Base-by-base conservation (phyloP, 37 sponge, comb jelly and placozoan species). In the Haliclona indistincta region DNA sequence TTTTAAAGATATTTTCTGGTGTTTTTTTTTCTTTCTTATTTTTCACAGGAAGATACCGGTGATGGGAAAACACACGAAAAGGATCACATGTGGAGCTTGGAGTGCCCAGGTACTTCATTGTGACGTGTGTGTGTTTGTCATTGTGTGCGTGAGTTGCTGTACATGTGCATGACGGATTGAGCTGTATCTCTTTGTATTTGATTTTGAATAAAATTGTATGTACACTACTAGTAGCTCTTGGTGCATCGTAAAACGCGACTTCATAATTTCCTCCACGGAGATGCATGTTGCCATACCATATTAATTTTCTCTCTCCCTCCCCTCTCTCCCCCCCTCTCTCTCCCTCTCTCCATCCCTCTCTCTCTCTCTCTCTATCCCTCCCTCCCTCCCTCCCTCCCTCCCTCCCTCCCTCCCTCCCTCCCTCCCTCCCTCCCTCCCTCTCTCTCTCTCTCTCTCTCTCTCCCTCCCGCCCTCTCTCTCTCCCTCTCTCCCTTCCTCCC, bases 21-120 rank as follows among this genome's bases (percentile, higher is more conserved):
- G 3, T 53, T 63, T 41, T 38, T 47, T 4, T 71, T 3, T 54
- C 1, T 66, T 19, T 29, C 43, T 7, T 30, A 51, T 25, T 76
- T 23, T 28, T 37, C 70, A 17, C 41, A 88, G 85, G 67, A 89
- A 95, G 76, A 65, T 90, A 3, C 99, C 93, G 0, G 80, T 98
- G 43, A 56, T 95, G n/a, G 99, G 99, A 0, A 98, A 98, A 64
- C 99, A 98, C 86, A 83, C 87, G 23, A 98, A 92, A 80, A 77
- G 66, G 44, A 94, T 94, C 15, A 74, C 84, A 0, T 91, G 92
- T 82, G 98, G 92, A 52, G 85, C 89, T 20, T 97, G 98, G 98
- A 97, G 93, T 56, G 54, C 54, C 40, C 68, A 92, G 73, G 93
- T 88, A 30, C 26, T 22, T 63, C 6, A 4, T 1, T 10, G 32